These are phyloP conservation scores for Tipula unca DNA, from an alignment of 2,888 invertebrate species.

Conservation along the genomic window DNA sequence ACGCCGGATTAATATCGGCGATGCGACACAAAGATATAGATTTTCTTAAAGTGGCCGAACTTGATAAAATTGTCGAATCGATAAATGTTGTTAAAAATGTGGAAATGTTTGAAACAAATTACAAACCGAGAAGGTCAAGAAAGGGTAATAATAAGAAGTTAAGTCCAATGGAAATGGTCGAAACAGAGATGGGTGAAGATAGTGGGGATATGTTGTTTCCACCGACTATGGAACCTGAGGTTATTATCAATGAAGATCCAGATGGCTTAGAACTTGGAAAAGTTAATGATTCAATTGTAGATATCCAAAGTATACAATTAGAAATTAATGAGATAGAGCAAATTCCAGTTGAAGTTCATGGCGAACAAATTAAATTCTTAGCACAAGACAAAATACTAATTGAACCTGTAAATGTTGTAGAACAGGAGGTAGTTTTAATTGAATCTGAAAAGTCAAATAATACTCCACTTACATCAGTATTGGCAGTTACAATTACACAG, in stretches of 20 bases:
- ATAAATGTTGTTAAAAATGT: background rate
- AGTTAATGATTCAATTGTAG: background rate
- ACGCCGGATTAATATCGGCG: background rate
- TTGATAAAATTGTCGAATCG: background rate
- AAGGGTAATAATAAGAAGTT: background rate
- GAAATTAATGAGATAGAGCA: background rate
- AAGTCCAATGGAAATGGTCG: background rate
- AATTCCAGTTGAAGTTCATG: background rate
- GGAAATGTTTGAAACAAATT: background rate
- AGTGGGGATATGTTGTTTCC: background rate
- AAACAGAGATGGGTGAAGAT: background rate
- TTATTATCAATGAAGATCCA: background rate
- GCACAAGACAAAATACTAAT: background rate
- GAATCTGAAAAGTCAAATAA: background rate
- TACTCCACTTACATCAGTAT: background rate
- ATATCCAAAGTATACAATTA: background rate
- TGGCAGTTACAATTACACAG: background rate
- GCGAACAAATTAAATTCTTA: background rate
- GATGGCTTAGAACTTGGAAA: background rate
- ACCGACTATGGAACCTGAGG: background rate
- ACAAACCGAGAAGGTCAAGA: background rate
- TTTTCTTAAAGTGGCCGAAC: background rate
- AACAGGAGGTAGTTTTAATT: background rate
- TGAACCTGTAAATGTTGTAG: background rate
- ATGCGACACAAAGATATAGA: background rate